Conservation (phyloP, 2,113 vertebrate species). For the Brienomyrus longianalis region DNA sequence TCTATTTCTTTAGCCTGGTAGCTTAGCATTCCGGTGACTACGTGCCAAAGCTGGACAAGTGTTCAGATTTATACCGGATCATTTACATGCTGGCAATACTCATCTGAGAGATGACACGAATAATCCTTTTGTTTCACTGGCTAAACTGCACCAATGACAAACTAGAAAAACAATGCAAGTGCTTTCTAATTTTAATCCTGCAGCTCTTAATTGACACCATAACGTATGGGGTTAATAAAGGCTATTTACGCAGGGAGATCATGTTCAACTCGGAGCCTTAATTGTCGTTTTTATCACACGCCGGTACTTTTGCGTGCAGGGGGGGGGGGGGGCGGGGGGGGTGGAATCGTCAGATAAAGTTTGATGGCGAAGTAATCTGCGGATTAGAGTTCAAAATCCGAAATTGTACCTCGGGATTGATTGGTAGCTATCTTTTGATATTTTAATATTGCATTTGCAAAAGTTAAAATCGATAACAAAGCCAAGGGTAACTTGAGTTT, state of each 20-base stretch:
- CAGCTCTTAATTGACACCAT: not conserved
- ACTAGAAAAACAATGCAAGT: not conserved
- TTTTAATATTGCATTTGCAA: not conserved
- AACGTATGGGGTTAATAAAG: not conserved
- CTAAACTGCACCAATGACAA: not conserved
- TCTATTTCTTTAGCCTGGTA: not conserved
- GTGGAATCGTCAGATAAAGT: not conserved
- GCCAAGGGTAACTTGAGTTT: not conserved
- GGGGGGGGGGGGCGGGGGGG: not conserved
- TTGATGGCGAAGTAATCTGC: not conserved
- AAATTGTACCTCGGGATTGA: not conserved
- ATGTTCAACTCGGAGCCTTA: not conserved
- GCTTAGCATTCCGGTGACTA: conserved; percentile 6
- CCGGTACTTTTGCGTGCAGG: not conserved
- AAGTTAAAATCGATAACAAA: not conserved
- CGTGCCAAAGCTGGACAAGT: conserved; percentile 15
- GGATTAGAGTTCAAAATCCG: not conserved
- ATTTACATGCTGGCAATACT: not conserved
- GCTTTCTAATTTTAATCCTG: not conserved
- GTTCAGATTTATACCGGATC: not conserved
- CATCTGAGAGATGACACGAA: not conserved
- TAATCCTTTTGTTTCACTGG: not conserved
- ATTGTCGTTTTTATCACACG: not conserved
- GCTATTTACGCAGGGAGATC: not conserved
- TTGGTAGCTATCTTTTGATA: not conserved